These are phyloP conservation scores for Callinectes sapidus DNA, from an alignment of 2,888 invertebrate species.

Conservation along the genomic window DNA sequence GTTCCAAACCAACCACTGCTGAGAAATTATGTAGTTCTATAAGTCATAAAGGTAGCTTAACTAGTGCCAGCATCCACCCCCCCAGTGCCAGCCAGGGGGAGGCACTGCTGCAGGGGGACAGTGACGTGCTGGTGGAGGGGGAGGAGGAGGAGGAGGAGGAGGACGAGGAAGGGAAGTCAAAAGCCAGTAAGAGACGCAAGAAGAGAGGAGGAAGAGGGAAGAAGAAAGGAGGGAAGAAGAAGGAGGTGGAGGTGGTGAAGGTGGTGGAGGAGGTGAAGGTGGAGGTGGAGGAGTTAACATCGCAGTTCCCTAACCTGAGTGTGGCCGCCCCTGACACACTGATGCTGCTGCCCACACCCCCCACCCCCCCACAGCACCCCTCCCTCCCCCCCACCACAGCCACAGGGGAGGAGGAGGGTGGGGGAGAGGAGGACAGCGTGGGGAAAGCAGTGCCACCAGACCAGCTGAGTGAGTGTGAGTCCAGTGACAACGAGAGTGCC, in stretches of 20 bases:
- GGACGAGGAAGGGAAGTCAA: constrained; percentile 28
- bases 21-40: neutral
- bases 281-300: neutral
- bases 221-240: constrained; percentile 43
- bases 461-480: constrained; percentile 73
- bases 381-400: neutral
- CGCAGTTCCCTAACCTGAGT: no score
- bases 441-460: constrained; percentile 72
- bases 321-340: neutral
- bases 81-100: neutral
- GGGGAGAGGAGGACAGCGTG: neutral
- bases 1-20: neutral
- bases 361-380: neutral
- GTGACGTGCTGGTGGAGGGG: constrained; percentile 60
- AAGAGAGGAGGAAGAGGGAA: constrained; percentile 32
- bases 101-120: constrained; percentile 58
- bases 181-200: neutral
- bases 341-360: neutral
- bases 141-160: constrained; percentile 46
- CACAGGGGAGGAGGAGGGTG: neutral
- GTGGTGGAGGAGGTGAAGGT: neutral
- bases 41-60: neutral
- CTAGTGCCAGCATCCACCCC: neutral
- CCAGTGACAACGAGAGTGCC: constrained; percentile 69
- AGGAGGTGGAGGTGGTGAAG: neutral